Conservation (phyloP, 2,797 vertebrate genomes). For the Spea hammondii region DNA sequence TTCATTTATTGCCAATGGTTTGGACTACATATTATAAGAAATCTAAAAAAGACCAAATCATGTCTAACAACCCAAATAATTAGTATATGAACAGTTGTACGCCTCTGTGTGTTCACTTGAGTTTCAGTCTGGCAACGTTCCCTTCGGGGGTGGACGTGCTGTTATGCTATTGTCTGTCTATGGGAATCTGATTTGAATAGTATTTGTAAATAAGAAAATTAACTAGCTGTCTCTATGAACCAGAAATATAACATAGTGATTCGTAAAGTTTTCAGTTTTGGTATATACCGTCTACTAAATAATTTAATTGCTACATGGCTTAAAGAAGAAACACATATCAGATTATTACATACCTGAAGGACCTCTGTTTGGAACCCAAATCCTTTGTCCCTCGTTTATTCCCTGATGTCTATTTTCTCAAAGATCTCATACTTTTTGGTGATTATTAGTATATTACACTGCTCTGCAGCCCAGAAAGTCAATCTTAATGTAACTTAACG, state of each 20-base stretch:
- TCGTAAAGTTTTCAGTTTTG: too few relatives aligned
- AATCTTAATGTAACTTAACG: too few relatives aligned
- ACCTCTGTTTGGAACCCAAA: too few relatives aligned
- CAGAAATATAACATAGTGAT: background rate
- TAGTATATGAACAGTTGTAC: conserved; percentile 37
- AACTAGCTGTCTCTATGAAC: background rate
- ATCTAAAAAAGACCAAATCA: conserved; percentile 3
- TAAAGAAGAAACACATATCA: too few relatives aligned
- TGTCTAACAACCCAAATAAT: conserved; percentile 39
- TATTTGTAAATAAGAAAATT: conserved; percentile 19
- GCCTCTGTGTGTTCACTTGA: conserved; percentile 36
- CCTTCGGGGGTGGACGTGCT: conserved; percentile 32
- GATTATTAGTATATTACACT: too few relatives aligned
- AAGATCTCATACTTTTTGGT: too few relatives aligned
- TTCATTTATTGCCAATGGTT: background rate
- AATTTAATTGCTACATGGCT: too few relatives aligned
- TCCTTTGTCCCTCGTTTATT: too few relatives aligned
- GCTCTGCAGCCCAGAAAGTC: too few relatives aligned
- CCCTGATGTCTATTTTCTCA: too few relatives aligned
- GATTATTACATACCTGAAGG: too few relatives aligned
- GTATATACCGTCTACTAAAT: too few relatives aligned
- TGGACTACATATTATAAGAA: conserved; percentile 1
- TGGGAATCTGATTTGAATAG: conserved; percentile 29
- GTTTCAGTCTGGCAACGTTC: conserved; percentile 20
- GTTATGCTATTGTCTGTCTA: conserved; percentile 32